Conservation (phyloP, 2,888 invertebrate species). For the Epinotia brunnichana region DNA sequence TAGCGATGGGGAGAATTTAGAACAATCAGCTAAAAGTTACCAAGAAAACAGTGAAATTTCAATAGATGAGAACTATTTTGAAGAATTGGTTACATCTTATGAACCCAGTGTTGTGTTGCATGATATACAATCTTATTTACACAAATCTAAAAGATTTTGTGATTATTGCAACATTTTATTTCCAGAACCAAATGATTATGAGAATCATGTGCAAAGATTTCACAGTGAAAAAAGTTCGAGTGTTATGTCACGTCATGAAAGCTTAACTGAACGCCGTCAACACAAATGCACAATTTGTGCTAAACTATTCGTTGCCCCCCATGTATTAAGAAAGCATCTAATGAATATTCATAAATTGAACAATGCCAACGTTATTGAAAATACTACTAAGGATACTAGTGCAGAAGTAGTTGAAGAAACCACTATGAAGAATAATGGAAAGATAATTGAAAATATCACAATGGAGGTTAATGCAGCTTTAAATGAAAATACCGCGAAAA, state of each 20-base stretch:
- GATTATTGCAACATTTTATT: constrained; percentile 65
- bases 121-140: constrained; percentile 58
- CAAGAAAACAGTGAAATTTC: constrained; percentile 50
- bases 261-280: constrained; percentile 33
- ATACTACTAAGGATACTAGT: neutral
- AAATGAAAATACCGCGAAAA: neutral
- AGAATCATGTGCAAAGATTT: constrained; percentile 50
- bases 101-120: constrained; percentile 55
- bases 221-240: constrained; percentile 45
- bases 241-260: constrained; percentile 18
- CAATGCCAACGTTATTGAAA: constrained; percentile 5
- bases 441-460: neutral
- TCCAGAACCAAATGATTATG: constrained; percentile 51
- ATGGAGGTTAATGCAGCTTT: constrained; percentile 9
- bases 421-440: neutral
- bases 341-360: constrained; percentile 49
- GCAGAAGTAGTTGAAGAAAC: neutral
- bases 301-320: constrained; percentile 44
- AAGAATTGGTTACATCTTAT: constrained; percentile 46
- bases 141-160: constrained; percentile 63
- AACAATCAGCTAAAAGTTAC: constrained; percentile 45
- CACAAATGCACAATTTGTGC: constrained; percentile 54
- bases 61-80: constrained; percentile 38
- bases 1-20: constrained; percentile 36
- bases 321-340: constrained; percentile 53